Conservation (phyloP, 2,113 vertebrate species). For the Sarotherodon lohbergeri region DNA sequence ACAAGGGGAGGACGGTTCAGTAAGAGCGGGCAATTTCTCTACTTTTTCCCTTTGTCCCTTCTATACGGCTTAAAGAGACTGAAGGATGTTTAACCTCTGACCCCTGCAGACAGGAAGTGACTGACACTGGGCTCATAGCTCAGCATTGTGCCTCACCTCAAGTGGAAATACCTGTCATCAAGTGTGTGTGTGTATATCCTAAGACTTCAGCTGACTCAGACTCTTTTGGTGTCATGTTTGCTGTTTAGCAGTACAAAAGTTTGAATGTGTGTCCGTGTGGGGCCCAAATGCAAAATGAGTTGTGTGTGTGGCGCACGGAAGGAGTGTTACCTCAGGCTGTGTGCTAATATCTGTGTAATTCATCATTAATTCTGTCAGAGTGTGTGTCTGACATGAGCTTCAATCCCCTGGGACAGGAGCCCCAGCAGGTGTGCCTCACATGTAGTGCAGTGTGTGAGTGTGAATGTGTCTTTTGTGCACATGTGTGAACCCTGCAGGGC, state of each 20-base stretch:
- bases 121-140: conserved; percentile 47
- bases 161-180: conserved; percentile 68
- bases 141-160: conserved; percentile 48
- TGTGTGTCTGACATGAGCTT: conserved; percentile 70
- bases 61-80: conserved; percentile 33
- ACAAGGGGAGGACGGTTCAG: neutral
- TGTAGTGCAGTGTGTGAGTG: neutral
- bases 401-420: conserved; percentile 37
- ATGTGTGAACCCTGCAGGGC: neutral
- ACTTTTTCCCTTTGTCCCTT: conserved; percentile 22
- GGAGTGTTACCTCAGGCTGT: conserved; percentile 58
- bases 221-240: neutral
- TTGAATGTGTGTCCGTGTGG: neutral
- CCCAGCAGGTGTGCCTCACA: conserved; percentile 35
- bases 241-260: neutral
- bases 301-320: neutral
- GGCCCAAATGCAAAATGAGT: neutral
- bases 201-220: conserved; percentile 31
- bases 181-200: neutral
- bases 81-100: conserved; percentile 66
- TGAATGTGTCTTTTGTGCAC: neutral
- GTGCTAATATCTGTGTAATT: conserved; percentile 73
- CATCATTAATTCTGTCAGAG: conserved; percentile 73
- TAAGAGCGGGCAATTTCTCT: neutral
- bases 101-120: conserved; percentile 54